Evolutionary conservation across 2,113 vertebrate genomes (phyloP), one percentile per base, ranked within the genome.

Genomic region (Apteryx mantelli): DNA sequence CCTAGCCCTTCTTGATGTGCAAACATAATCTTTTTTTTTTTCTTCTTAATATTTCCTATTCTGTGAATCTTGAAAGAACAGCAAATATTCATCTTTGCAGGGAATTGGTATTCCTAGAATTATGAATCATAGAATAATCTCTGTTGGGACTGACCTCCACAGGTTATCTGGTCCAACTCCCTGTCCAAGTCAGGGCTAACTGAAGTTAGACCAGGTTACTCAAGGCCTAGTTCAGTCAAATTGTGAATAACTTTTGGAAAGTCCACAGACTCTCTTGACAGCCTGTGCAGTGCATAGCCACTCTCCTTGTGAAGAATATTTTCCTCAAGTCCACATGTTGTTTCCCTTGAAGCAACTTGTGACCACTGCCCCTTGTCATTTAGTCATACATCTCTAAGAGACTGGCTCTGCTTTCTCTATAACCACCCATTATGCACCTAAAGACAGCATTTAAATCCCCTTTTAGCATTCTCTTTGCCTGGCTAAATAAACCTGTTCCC

Each of bases 371-470:
- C 4, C 78, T 88, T 73, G 13, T 13, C 2, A 32, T 48, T 82
- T 88, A 24, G 12, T 19, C 34, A 16, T 46, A 7, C 69, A 50
- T 16, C 11, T 83, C 58, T n/a, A 28, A 86, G 46, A 73, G 74
- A 26, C 8, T 20, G 8, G 3, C 9, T 63, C 14, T 70, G 7
- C 17, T 63, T 86, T 78, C 55, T 68, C 36, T 50, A 40, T 50
- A 68, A 79, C 17, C 40, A 36, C 18, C 2, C 0, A 0, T 52
- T 81, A 40, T 6, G 4, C 58, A 73, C 30, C 22, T 50, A 61
- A 55, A 42, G 30, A 15, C 28, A 74, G n/a, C 60, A 84, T 38
- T 68, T 19, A 10, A n/a, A 69, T 55, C 5, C 20, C 6, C 3
- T 46, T 76, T 81, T 30, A 61, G n/a, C 6, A 16, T 56, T 77